Evolutionary conservation across 2,797 vertebrate species (phyloP).

Genomic region (Myotis pilosus): DNA sequence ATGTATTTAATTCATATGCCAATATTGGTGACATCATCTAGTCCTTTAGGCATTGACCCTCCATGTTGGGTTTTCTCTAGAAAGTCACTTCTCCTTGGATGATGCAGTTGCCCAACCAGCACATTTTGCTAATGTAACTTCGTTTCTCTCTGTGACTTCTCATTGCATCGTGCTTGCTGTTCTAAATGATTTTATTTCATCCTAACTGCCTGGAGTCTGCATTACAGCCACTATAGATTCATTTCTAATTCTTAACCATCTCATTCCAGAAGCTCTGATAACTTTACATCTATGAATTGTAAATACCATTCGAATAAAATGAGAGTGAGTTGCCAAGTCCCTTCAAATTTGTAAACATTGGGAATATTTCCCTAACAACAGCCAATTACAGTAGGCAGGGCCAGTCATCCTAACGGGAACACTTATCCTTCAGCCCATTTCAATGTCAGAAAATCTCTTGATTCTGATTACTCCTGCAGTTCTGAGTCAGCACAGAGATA

Average conservation of each 20-base stretch:
- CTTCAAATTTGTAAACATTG: constrained; percentile 48
- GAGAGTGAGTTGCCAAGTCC: neutral
- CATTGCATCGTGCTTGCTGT: neutral
- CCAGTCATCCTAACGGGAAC: neutral
- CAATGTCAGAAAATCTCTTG: constrained; percentile 63
- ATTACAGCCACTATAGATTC: neutral
- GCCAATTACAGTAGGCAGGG: constrained; percentile 19
- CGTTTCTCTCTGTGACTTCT: neutral
- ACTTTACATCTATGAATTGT: constrained; percentile 40
- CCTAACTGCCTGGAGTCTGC: neutral
- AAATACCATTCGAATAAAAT: constrained; percentile 49
- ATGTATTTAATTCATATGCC: neutral
- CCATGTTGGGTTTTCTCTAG: neutral
- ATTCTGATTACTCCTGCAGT: constrained; percentile 60
- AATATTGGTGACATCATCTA: neutral
- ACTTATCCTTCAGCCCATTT: neutral
- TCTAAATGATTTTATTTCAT: constrained; percentile 46
- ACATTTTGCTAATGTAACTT: neutral
- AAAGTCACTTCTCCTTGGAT: neutral
- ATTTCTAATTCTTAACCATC: constrained; percentile 24
- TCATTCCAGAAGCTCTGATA: neutral
- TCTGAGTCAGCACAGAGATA: constrained; percentile 55
- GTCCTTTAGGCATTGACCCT: neutral
- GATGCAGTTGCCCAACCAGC: neutral
- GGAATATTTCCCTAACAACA: neutral